Conservation (phyloP, 92 coral and sea anemone genomes). For the Epizoanthus scotinus region DNA sequence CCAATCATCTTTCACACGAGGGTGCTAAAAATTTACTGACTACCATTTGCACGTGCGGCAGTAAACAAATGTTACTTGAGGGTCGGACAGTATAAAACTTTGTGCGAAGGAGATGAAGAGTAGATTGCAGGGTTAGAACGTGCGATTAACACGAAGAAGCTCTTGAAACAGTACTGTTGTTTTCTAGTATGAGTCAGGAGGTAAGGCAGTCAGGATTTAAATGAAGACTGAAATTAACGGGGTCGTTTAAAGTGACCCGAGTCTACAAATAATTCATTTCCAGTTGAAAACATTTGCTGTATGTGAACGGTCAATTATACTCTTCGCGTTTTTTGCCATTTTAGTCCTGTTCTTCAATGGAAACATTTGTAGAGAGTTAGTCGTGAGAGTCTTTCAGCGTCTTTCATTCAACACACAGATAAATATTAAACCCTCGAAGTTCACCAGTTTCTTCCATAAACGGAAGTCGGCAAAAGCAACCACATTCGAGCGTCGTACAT, state of each 20-base stretch:
- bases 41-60: conserved; percentile 36
- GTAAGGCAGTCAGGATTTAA: conserved; percentile 7
- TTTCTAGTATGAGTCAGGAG: conserved; percentile 32
- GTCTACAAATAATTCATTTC: conserved; percentile 8
- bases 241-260: conserved; percentile 29
- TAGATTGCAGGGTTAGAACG: conserved; percentile 19
- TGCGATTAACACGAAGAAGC: background rate
- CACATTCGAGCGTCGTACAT: conserved; percentile 20
- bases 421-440: conserved; percentile 27
- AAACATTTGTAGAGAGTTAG: background rate
- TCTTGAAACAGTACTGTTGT: conserved; percentile 5
- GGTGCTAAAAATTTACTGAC: background rate
- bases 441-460: conserved; percentile 35
- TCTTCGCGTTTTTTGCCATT: background rate
- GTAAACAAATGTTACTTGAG: conserved; percentile 27
- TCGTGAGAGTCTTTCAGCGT: conserved; percentile 34
- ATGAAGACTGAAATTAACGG: background rate
- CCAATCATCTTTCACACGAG: background rate
- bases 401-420: conserved; percentile 35
- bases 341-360: conserved; percentile 9
- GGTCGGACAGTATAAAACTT: conserved; percentile 10
- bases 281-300: background rate
- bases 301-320: background rate
- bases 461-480: conserved; percentile 28
- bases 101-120: conserved; percentile 23